Conservation (phyloP, 1,140 invertebrate genomes). For the Hylyphantes graminicola region DNA sequence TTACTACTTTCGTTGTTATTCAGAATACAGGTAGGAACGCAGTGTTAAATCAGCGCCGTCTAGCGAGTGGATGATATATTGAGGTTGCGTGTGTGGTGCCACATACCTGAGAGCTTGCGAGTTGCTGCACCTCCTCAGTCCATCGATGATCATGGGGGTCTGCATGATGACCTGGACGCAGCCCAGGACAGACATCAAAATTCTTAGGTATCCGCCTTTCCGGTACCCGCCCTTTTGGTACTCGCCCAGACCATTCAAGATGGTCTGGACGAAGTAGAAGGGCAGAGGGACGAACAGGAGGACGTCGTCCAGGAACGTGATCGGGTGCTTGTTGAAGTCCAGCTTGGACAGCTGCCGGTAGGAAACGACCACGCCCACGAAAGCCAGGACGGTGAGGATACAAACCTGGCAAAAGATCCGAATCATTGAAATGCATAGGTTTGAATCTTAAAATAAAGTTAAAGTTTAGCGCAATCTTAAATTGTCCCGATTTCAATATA, state of each 20-base stretch:
- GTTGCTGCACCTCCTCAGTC: constrained; percentile 78
- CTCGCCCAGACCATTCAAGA: constrained; percentile 69
- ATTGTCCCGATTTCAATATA: too few relatives aligned
- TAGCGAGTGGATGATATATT: too few relatives aligned
- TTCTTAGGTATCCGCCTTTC: background rate
- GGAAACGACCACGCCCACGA: constrained; percentile 68
- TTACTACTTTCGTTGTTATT: too few relatives aligned
- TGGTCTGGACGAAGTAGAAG: constrained; percentile 78
- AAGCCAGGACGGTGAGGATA: constrained; percentile 67
- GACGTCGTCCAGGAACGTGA: constrained; percentile 77
- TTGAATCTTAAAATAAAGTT: too few relatives aligned
- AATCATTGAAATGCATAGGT: too few relatives aligned
- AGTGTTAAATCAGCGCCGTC: too few relatives aligned
- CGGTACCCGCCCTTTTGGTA: constrained; percentile 64
- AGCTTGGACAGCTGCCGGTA: constrained; percentile 74
- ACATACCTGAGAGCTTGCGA: constrained; percentile 71
- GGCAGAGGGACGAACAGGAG: constrained; percentile 78
- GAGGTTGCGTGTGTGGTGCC: too few relatives aligned
- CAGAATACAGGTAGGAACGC: too few relatives aligned
- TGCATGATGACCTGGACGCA: constrained; percentile 71
- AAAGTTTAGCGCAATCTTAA: too few relatives aligned
- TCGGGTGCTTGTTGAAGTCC: constrained; percentile 74
- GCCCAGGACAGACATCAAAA: constrained; percentile 28
- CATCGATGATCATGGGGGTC: constrained; percentile 81
- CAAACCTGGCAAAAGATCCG: background rate